phyloP scores from a whole-genome alignment of 1,140 invertebrate genomes.

The Agraylea sexmaculata region DNA sequence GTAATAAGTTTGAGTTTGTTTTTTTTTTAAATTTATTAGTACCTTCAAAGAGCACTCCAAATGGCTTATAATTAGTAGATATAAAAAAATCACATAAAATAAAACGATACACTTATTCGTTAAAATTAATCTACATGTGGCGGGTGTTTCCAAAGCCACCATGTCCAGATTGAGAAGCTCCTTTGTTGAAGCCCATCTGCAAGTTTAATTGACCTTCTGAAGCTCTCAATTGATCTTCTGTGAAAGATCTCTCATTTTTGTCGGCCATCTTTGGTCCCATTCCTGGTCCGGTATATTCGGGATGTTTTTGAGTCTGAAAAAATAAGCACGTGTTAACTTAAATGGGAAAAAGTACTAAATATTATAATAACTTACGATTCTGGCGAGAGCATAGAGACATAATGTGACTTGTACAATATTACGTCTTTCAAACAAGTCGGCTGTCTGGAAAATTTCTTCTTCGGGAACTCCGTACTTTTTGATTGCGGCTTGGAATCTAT shows the following conservation, averaged over 20 bases:
- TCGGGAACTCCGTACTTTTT: constrained; percentile 91
- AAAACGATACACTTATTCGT: too few relatives aligned
- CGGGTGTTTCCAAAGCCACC: constrained; percentile 92
- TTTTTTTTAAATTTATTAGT: too few relatives aligned
- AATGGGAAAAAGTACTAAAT: constrained; percentile 5
- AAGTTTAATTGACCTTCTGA: constrained; percentile 83
- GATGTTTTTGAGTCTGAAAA: constrained; percentile 78
- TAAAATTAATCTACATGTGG: constrained; percentile 61
- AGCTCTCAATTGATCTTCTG: constrained; percentile 86
- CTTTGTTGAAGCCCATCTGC: constrained; percentile 96
- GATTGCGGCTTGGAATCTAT: constrained; percentile 81
- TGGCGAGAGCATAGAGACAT: constrained; percentile 75
- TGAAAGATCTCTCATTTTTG: constrained; percentile 85
- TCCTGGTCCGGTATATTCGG: constrained; percentile 79
- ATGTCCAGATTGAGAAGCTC: constrained; percentile 72
- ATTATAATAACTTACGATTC: constrained; percentile 61
- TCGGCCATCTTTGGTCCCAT: constrained; percentile 93
- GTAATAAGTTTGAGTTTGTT: too few relatives aligned
- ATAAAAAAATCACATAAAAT: constrained; percentile 2
- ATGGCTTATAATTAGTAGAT: not conserved
- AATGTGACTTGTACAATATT: constrained; percentile 94
- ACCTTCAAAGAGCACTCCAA: too few relatives aligned
- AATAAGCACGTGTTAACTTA: not conserved
- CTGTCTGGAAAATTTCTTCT: constrained; percentile 97
- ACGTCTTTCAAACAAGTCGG: constrained; percentile 90